Conservation (phyloP, 1,140 invertebrate species). For the Cydia strobilella region DNA sequence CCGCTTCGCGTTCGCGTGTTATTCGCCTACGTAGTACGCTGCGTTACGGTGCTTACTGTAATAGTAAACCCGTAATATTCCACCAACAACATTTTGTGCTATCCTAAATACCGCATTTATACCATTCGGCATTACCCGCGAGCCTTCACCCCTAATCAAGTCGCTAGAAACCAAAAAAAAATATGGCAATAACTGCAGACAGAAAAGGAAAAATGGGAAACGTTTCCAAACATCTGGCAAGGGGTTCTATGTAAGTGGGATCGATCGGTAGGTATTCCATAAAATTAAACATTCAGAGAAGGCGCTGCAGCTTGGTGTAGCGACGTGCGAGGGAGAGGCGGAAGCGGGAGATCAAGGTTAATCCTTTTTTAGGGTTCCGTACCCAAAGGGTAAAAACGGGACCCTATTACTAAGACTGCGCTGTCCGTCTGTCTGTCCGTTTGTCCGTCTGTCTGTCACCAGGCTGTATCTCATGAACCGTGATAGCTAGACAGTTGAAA, state of each 20-base stretch:
- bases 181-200: constrained; percentile 30
- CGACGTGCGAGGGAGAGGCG: constrained; percentile 39
- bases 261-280: constrained; percentile 69
- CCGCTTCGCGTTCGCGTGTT: too few relatives aligned
- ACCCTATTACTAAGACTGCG: too few relatives aligned
- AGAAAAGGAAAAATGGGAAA: constrained; percentile 48
- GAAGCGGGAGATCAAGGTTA: constrained; percentile 15
- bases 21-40: too few relatives aligned
- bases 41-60: too few relatives aligned
- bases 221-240: constrained; percentile 55
- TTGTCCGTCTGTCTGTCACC: too few relatives aligned
- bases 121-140: background rate
- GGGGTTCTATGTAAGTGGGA: constrained; percentile 51
- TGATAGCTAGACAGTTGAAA: too few relatives aligned
- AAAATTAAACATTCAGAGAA: constrained; percentile 72
- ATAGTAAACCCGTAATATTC: too few relatives aligned
- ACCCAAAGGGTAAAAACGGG: too few relatives aligned
- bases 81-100: background rate
- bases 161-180: constrained; percentile 15
- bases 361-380: too few relatives aligned
- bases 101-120: background rate
- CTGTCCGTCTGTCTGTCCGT: too few relatives aligned
- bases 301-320: constrained; percentile 51
- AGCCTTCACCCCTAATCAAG: background rate
- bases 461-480: too few relatives aligned